phyloP scores from a whole-genome alignment of 2,888 invertebrate species.

The Timema podura region DNA sequence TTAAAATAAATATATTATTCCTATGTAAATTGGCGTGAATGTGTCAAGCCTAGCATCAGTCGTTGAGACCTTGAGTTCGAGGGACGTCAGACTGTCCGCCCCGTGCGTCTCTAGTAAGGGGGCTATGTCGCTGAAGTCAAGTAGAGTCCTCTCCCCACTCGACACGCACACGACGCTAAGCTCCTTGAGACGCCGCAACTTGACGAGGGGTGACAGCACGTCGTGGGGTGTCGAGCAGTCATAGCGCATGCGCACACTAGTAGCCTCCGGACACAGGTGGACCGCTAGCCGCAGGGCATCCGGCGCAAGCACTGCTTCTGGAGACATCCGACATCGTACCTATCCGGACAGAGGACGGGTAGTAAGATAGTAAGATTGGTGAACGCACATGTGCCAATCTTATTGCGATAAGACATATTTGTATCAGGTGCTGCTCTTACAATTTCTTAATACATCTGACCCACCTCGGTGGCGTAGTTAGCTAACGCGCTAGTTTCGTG shows the following conservation, averaged over 20 bases:
- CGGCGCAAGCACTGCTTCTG: slow-evolving; percentile 35
- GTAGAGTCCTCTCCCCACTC: slow-evolving; percentile 37
- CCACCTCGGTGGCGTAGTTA: no score
- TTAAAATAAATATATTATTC: no score
- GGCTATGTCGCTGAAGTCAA: slow-evolving; percentile 38
- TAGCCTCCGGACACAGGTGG: slow-evolving; percentile 36
- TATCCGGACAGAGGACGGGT: slow-evolving; percentile 20
- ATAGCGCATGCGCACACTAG: slow-evolving; percentile 32
- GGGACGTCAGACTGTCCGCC: slow-evolving; percentile 21
- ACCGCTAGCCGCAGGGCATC: slow-evolving; percentile 37
- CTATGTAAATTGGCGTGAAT: neutral
- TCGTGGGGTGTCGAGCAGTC: slow-evolving; percentile 39
- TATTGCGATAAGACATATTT: no score
- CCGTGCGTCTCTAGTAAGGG: slow-evolving; percentile 36
- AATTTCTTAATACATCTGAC: no score
- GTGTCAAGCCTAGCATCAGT: neutral
- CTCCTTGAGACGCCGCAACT: slow-evolving; percentile 32
- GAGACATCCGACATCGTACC: slow-evolving; percentile 36
- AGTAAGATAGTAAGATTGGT: no score
- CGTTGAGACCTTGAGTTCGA: slow-evolving; percentile 32
- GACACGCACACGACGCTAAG: slow-evolving; percentile 39
- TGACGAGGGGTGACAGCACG: slow-evolving; percentile 33
- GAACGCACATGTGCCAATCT: no score
- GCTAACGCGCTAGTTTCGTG: no score
- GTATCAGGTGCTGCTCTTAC: no score